These are phyloP conservation scores for Bubo bubo DNA, from an alignment of 2,113 vertebrate genomes.

Conservation along the genomic window DNA sequence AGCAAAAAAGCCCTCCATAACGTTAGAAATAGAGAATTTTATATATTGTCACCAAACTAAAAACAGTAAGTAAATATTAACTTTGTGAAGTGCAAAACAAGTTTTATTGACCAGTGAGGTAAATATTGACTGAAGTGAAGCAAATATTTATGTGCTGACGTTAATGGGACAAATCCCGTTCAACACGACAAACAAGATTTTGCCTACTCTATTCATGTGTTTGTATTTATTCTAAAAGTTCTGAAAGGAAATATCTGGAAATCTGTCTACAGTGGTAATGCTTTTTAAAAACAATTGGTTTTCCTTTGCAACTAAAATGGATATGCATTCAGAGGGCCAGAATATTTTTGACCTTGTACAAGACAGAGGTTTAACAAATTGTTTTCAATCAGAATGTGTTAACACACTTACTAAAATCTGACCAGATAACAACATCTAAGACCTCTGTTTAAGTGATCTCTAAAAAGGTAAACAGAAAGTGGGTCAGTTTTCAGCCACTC, in stretches of 20 bases:
- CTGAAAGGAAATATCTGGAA: neutral
- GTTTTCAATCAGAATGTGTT: neutral
- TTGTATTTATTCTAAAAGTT: neutral
- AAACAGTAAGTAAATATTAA: slow-evolving; percentile 45
- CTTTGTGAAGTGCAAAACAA: slow-evolving; percentile 33
- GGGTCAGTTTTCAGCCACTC: neutral
- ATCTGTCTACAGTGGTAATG: neutral
- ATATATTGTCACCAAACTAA: neutral
- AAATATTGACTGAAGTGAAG: slow-evolving; percentile 52
- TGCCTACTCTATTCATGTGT: neutral
- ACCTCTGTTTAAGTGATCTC: neutral
- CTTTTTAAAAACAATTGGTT: neutral
- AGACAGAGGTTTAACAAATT: neutral
- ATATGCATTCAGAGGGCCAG: neutral
- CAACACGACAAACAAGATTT: neutral
- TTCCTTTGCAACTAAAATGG: neutral
- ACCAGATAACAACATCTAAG: neutral
- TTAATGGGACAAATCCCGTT: neutral
- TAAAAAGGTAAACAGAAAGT: neutral
- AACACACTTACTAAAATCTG: neutral
- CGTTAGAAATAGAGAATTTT: neutral
- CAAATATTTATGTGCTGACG: slow-evolving; percentile 48
- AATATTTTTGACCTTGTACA: neutral
- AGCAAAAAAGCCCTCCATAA: neutral
- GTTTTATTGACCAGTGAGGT: slow-evolving; percentile 30